Evolutionary conservation across 2,888 invertebrate species (phyloP).

Genomic region (Sabellastarte sp.): DNA sequence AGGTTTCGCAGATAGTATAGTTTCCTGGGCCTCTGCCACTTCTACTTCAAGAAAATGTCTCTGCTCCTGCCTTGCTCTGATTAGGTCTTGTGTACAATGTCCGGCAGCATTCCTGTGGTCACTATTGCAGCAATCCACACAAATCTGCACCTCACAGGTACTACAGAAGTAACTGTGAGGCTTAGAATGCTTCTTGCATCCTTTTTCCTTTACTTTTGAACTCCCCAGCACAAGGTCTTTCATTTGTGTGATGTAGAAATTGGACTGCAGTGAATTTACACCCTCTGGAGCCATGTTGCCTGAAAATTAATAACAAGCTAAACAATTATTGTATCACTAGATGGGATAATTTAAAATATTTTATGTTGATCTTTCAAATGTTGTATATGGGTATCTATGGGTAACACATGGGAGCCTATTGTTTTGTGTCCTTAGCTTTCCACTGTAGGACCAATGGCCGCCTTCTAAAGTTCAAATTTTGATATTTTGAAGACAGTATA

Average conservation of each 20-base stretch:
- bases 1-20: not conserved
- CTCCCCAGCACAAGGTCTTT: not conserved
- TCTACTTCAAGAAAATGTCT: not conserved
- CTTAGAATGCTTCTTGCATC: not conserved
- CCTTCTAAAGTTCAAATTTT: too few relatives aligned
- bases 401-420: too few relatives aligned
- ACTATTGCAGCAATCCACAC: not conserved
- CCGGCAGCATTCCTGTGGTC: not conserved
- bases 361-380: too few relatives aligned
- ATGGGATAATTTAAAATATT: too few relatives aligned
- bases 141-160: not conserved
- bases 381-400: too few relatives aligned
- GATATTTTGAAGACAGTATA: too few relatives aligned
- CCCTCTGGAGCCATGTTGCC: not conserved
- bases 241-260: constrained; percentile 4
- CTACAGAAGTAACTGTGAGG: not conserved
- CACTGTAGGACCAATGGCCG: too few relatives aligned
- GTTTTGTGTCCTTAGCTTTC: too few relatives aligned
- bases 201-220: not conserved
- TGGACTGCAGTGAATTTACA: not conserved
- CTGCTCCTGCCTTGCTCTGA: not conserved
- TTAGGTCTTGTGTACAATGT: not conserved
- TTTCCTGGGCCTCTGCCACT: not conserved
- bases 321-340: too few relatives aligned
- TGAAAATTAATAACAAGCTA: not conserved